Evolutionary conservation across 35 echinoderm and acorn worm genomes (phyloP), one percentile per base, ranked within the genome.

Genomic region (Ophioderma brevispina): DNA sequence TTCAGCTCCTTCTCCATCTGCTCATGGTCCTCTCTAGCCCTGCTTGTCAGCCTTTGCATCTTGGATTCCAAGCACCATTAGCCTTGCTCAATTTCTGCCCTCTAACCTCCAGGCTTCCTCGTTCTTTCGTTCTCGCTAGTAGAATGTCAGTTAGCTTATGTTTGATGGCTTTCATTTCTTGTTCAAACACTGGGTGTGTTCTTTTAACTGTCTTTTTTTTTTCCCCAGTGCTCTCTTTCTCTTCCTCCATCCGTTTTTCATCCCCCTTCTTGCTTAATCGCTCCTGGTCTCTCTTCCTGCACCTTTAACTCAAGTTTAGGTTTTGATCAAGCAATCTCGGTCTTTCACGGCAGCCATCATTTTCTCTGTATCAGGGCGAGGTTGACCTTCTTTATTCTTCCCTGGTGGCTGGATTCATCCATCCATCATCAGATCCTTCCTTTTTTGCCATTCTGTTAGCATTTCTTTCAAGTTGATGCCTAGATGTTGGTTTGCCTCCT

Each of bases 191-290:
- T 70, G 5, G 1, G 17, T 70, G n/a, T 70, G 59, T 30, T 70
- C 59, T 70, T 70, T 3, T 25, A 70, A 70, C 59, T 70, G 59
- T 70, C 59, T 70, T 70, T 70, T n/a, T n/a, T n/a, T n/a, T n/a
- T n/a, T n/a, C n/a, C n/a, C 59, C 59, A 70, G 4, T 4, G 59
- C 59, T 25, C 10, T 30, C 17, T 70, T n/a, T 70, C 59, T 70
- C 59, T 30, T 25, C 59, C 23, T 6, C n/a, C n/a, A n/a, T n/a
- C 28, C 23, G n/a, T 2, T 30, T 30, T 70, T 4, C 28, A 8
- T 25, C 5, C n/a, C 15, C n/a, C 59, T 70, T 70, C 28, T 30
- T 2, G 10, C 23, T 25, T 30, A 30, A 8, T 25, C 15, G n/a
- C 2, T 18, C 10, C n/a, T 3, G 10, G 10, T 70, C 28, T 70